Evolutionary conservation across 2,797 vertebrate genomes (phyloP), one percentile per base, ranked within the genome.

Genomic region (Spatula versicolor): DNA sequence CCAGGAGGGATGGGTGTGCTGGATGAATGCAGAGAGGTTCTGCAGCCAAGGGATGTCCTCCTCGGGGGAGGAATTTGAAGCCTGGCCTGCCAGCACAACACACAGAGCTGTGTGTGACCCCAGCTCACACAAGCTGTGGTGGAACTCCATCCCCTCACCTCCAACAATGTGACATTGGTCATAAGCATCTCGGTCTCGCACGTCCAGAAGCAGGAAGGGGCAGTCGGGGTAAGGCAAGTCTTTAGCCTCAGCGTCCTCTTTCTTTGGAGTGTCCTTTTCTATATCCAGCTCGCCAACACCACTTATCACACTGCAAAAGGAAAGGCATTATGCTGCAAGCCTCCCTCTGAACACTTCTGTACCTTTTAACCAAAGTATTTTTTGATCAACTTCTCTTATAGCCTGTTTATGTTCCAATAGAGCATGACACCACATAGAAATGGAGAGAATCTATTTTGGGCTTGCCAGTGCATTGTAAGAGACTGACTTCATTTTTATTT

Each of bases 121-220:
- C 18, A 60, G 30, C 1, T 11, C 12, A 35, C 12, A 19, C 0
- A 18, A n/a, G 37, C 9, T 35, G 52, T 41, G 8, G 43, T 10
- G 46, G 48, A 43, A 9, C 8, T 13, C 21, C 6, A 31, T 28
- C n/a, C 31, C 54, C 83, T 91, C 98, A 99, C 99, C 99, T 67
- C 98, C 98, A 69, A 99, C 96, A 52, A 99, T 97, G 97, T 99
- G 99, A 93, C 99, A 99, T 46, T 98, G 96, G 64, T 99, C 98
- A 8, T 99, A 99, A 0, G 98, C 97, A 8, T 99, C 99, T 12
- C 97, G 94, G 77, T 99, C 99, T 16, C 99, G 98, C 7, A 99
- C 98, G 10, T 99, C 99, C 91, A 99, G 97, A 90, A 99, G 98
- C 96, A 99, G 97, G 97, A 99, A 99, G 46, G 99, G 99, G 88